Percentiles rank a stretch among this genome's conserved stretches.
These are phyloP conservation scores for Morelia viridis DNA, from an alignment of 2,797 vertebrate species.

Conservation along the genomic window DNA sequence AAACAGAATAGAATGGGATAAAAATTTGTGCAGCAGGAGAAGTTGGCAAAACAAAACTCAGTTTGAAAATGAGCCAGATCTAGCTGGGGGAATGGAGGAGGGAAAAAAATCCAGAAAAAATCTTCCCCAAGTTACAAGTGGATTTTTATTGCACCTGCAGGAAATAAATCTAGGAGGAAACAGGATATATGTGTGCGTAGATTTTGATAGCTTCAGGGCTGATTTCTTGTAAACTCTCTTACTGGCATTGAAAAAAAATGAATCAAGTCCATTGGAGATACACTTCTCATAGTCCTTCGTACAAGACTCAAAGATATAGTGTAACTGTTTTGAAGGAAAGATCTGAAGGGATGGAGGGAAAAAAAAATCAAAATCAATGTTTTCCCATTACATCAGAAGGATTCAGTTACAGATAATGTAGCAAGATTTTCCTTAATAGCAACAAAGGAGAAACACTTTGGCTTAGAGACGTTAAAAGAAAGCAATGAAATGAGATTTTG, in stretches of 20 bases:
- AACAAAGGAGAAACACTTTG: neutral
- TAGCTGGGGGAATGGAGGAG: neutral
- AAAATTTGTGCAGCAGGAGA: neutral
- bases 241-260: neutral
- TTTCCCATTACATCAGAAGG: neutral
- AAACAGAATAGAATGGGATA: neutral
- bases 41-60: neutral
- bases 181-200: neutral
- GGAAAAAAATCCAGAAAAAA: neutral
- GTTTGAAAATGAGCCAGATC: neutral
- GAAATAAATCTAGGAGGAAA: neutral
- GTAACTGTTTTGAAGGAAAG: neutral
- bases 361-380: neutral
- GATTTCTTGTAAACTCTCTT: neutral
- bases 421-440: neutral
- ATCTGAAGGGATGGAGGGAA: neutral
- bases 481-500: neutral
- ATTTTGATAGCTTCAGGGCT: neutral
- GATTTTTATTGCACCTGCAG: neutral
- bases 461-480: neutral
- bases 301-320: neutral
- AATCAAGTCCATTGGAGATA: neutral
- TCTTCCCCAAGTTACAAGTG: neutral
- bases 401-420: neutral
- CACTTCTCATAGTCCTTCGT: neutral